A percentile compares a stretch with the other conserved stretches of the same genome.
phyloP scores from a whole-genome alignment of 2,113 vertebrate genomes.

The Columba janthina region DNA sequence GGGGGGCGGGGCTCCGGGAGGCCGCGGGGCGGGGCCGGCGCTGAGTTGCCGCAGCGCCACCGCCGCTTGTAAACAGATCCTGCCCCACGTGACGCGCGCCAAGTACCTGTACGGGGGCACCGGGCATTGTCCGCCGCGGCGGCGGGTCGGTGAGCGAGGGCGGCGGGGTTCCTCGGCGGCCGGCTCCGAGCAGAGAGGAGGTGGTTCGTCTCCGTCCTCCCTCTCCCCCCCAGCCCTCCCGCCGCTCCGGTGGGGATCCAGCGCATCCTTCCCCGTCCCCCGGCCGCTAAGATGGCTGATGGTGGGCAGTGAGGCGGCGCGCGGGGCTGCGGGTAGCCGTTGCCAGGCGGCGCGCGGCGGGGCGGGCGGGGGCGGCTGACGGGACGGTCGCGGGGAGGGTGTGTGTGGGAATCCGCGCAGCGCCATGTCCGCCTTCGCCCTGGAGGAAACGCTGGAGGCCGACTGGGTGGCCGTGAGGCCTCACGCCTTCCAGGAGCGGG shows the following conservation, averaged over 20 bases:
- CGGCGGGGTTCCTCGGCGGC: background rate
- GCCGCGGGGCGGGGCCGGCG: background rate
- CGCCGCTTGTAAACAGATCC: conserved; percentile 89
- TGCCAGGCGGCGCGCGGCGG: background rate
- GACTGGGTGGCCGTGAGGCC: conserved; percentile 94
- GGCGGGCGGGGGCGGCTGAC: background rate
- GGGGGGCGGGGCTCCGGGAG: background rate
- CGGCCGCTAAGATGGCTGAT: conserved; percentile 48
- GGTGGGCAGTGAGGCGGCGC: conserved; percentile 11
- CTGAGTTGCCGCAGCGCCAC: conserved; percentile 34
- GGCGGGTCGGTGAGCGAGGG: rapidly evolving
- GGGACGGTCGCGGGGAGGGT: background rate
- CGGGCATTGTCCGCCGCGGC: background rate
- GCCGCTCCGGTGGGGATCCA: background rate
- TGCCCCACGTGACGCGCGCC: conserved; percentile 51
- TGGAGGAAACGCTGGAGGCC: conserved; percentile 90
- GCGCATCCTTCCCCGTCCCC: background rate
- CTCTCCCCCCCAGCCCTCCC: no score
- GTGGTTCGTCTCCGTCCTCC: background rate
- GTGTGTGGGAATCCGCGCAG: background rate
- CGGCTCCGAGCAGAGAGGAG: background rate
- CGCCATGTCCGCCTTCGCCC: conserved; percentile 81
- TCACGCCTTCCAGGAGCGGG: conserved; percentile 91
- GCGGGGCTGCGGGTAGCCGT: background rate
- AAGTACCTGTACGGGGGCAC: background rate